phyloP scores from a whole-genome alignment of 2,888 invertebrate genomes.

The Ditylenchus weischeri region DNA sequence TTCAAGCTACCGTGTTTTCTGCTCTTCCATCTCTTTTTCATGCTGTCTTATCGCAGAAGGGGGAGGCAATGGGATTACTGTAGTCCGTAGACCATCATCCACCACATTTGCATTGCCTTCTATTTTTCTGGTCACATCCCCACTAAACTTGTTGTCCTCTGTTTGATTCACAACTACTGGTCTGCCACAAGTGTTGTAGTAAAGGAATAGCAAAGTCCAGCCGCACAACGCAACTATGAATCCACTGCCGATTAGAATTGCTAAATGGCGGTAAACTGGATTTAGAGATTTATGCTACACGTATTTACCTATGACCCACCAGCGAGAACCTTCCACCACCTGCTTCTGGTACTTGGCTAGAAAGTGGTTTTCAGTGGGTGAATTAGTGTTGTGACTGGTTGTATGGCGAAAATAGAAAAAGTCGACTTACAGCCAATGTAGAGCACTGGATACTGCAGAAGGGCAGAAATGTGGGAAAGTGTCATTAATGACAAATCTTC shows the following conservation, averaged over 20 bases:
- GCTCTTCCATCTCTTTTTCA: too few species aligned
- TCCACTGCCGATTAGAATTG: slow-evolving; percentile 24
- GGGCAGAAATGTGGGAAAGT: slow-evolving; percentile 24
- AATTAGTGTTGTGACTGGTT: too few species aligned
- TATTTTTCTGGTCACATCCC: background rate
- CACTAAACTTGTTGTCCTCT: background rate
- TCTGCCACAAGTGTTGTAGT: slow-evolving; percentile 33
- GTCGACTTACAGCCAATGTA: slow-evolving; percentile 12
- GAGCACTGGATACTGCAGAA: slow-evolving; percentile 18
- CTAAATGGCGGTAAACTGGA: background rate
- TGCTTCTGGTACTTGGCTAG: slow-evolving; percentile 15
- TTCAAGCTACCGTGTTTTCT: too few species aligned
- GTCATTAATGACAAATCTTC: slow-evolving; percentile 20
- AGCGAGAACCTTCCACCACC: slow-evolving; percentile 9
- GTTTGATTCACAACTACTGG: background rate
- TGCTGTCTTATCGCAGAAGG: too few species aligned
- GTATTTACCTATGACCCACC: slow-evolving; percentile 20
- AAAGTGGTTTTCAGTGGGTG: background rate
- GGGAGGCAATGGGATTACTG: too few species aligned
- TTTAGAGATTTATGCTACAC: background rate
- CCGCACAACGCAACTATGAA: slow-evolving; percentile 31
- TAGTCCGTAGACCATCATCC: too few species aligned
- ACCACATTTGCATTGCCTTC: background rate
- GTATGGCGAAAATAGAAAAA: background rate
- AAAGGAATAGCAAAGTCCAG: slow-evolving; percentile 34